These are phyloP conservation scores for Neopipo cinnamomea DNA, from an alignment of 2,113 vertebrate species.

Conservation along the genomic window DNA sequence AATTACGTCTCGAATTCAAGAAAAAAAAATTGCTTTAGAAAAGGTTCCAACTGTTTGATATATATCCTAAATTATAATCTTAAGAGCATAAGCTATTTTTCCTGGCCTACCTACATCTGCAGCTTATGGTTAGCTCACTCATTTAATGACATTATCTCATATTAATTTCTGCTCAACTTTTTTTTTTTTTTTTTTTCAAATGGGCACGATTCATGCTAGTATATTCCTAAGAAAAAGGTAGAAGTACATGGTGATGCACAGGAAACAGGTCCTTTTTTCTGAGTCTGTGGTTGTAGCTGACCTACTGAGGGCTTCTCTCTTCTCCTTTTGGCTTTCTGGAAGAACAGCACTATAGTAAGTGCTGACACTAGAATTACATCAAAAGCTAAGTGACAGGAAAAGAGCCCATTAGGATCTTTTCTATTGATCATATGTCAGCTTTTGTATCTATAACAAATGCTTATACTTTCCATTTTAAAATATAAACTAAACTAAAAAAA, in stretches of 20 bases:
- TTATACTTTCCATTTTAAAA: not conserved
- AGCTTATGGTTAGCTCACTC: not conserved
- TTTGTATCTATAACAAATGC: not conserved
- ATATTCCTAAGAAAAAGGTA: not conserved
- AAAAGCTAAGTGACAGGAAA: not conserved
- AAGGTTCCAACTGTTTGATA: not conserved
- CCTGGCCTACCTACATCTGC: not conserved
- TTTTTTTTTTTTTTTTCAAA: not conserved
- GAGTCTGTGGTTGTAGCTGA: not conserved
- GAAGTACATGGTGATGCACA: not conserved
- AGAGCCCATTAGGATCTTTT: not conserved
- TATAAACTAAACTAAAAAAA: not conserved
- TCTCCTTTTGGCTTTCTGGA: not conserved
- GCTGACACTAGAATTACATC: not conserved
- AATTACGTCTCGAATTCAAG: not conserved
- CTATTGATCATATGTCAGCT: not conserved
- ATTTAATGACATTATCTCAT: not conserved
- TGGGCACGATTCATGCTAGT: not conserved
- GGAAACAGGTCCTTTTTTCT: not conserved
- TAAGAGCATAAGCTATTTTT: not conserved
- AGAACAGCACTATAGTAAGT: not conserved
- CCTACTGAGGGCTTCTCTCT: not conserved
- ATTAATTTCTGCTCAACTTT: not conserved
- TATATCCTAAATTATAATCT: not conserved
- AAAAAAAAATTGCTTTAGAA: not conserved